Evolutionary conservation across 2,888 invertebrate genomes (phyloP).

Genomic region (Elmis aenea): DNA sequence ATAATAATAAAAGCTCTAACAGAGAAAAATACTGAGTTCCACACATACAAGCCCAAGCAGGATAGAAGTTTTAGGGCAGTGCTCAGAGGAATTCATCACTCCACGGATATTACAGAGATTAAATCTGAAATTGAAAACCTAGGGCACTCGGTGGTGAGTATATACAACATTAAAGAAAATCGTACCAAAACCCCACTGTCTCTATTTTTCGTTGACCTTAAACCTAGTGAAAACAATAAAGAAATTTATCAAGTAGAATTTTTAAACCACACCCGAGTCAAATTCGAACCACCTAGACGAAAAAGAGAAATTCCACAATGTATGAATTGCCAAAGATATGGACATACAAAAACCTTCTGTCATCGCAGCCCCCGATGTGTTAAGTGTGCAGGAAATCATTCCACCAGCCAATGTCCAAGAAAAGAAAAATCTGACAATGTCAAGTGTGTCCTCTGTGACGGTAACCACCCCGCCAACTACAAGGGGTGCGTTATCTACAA

Average conservation of each 20-base stretch:
- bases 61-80: constrained; percentile 1
- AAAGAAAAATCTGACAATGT: no score
- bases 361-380: constrained; percentile 3
- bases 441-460: no score
- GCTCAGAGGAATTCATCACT: constrained; percentile 4
- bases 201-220: constrained; percentile 1
- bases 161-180: constrained; percentile 4
- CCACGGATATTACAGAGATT: constrained; percentile 2
- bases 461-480: no score
- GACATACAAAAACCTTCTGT: constrained; percentile 5
- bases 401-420: constrained; percentile 2
- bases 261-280: no score
- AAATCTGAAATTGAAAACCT: constrained; percentile 3
- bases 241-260: no score
- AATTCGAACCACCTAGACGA: no score
- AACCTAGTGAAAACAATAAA: constrained; percentile 5
- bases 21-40: constrained; percentile 1
- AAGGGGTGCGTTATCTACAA: no score
- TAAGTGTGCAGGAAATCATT: constrained; percentile 5
- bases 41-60: neutral
- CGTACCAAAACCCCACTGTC: neutral
- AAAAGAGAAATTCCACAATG: constrained; percentile 5
- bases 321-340: constrained; percentile 2
- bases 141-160: constrained; percentile 3
- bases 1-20: constrained; percentile 1